These are phyloP conservation scores for Speoplatyrhinus poulsoni DNA, from an alignment of 2,113 vertebrate genomes.

Conservation along the genomic window DNA sequence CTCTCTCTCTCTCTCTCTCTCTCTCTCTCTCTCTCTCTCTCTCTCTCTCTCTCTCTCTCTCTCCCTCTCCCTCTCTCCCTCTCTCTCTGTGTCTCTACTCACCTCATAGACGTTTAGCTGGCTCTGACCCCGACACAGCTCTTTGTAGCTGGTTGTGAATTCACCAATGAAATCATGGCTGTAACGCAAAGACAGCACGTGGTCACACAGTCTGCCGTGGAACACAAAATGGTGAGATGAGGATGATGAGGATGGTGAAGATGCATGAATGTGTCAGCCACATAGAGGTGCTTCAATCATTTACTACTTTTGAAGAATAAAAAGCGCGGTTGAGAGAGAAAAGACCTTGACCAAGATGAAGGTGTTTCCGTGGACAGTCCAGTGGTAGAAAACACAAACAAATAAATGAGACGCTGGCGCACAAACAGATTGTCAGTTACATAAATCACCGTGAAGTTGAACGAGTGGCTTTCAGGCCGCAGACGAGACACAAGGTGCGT, in stretches of 20 bases:
- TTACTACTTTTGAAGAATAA: neutral
- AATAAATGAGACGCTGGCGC: neutral
- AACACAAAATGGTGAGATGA: neutral
- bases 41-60: too few species aligned
- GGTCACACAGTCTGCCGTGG: neutral
- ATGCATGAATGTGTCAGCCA: neutral
- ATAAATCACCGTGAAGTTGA: neutral
- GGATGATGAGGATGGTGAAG: neutral
- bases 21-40: too few species aligned
- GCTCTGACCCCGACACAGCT: slow-evolving; percentile 87
- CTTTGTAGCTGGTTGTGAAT: slow-evolving; percentile 92
- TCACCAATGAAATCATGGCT: slow-evolving; percentile 97
- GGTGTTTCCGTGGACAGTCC: neutral
- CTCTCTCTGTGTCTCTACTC: slow-evolving; percentile 47
- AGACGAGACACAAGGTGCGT: neutral
- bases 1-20: too few species aligned
- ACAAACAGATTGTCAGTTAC: neutral
- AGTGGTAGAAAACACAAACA: neutral
- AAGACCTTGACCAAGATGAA: neutral
- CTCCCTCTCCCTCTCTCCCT: neutral
- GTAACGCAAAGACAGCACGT: slow-evolving; percentile 38
- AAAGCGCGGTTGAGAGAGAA: neutral
- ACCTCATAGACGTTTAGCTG: slow-evolving; percentile 90
- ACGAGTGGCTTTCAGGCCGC: neutral
- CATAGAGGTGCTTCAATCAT: neutral